Conservation (phyloP, 2,113 vertebrate species). For the Tapirus terrestris region DNA sequence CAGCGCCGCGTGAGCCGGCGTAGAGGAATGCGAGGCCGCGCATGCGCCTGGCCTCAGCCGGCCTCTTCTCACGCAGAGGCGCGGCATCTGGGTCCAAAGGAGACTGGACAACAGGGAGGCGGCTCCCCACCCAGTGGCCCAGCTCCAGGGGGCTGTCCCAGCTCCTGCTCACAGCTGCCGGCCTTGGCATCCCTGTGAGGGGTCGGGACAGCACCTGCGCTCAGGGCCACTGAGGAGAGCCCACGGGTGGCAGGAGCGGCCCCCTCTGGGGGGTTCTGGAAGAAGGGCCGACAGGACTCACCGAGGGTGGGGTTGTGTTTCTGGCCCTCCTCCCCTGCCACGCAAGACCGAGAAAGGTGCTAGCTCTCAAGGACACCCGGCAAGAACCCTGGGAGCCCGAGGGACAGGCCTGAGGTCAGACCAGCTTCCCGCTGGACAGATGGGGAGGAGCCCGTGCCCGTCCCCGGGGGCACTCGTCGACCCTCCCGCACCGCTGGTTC, state of each 20-base stretch:
- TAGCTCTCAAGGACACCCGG: neutral
- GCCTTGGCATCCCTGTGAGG: neutral
- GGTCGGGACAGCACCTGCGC: neutral
- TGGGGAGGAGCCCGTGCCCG: fast-evolving
- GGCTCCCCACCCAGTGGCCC: neutral
- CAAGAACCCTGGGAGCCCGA: neutral
- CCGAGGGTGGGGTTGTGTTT: fast-evolving
- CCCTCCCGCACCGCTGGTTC: neutral
- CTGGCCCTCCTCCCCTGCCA: neutral
- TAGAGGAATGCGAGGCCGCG: too few relatives aligned
- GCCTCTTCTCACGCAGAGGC: fast-evolving
- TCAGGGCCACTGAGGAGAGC: neutral
- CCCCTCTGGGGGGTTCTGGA: neutral
- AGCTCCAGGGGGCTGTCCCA: neutral
- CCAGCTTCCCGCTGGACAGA: neutral
- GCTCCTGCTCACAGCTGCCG: neutral
- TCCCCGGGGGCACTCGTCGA: fast-evolving
- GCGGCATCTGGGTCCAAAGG: fast-evolving
- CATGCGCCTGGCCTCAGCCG: fast-evolving
- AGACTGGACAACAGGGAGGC: neutral
- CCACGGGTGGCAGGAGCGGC: neutral
- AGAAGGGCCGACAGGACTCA: neutral
- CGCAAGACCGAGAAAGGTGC: neutral
- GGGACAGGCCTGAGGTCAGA: too few relatives aligned
- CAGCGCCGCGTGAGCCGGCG: too few relatives aligned